A percentile compares a stretch with the other conserved stretches of the same genome.
Conservation (phyloP, 1,140 invertebrate genomes). For the Lethocerus indicus region DNA sequence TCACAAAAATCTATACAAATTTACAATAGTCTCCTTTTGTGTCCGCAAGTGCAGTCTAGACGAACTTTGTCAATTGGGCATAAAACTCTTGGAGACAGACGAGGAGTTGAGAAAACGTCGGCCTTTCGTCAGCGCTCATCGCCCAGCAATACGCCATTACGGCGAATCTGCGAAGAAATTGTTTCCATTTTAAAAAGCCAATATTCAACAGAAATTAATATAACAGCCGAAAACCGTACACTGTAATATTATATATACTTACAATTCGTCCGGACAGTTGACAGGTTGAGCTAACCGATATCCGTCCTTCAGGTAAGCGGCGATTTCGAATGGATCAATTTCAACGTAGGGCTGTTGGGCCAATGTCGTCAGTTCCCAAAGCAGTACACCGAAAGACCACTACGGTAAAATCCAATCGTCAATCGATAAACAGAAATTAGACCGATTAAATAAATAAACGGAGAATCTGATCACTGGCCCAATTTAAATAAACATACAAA, state of each 20-base stretch:
- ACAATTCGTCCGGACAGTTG: slow-evolving; percentile 92
- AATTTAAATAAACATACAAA: neutral
- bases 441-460: neutral
- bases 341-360: slow-evolving; percentile 77
- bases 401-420: slow-evolving; percentile 29
- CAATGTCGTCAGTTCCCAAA: slow-evolving; percentile 88
- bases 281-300: slow-evolving; percentile 78
- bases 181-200: neutral
- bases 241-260: slow-evolving; percentile 28
- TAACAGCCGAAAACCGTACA: neutral
- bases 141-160: slow-evolving; percentile 89
- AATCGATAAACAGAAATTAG: too few species aligned
- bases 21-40: too few species aligned
- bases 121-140: slow-evolving; percentile 53
- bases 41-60: slow-evolving; percentile 33
- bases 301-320: slow-evolving; percentile 68
- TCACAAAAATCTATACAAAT: too few species aligned
- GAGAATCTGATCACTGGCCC: neutral
- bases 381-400: slow-evolving; percentile 87
- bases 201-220: neutral
- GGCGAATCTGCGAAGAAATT: slow-evolving; percentile 45
- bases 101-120: slow-evolving; percentile 67
- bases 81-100: slow-evolving; percentile 79
- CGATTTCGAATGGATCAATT: slow-evolving; percentile 84
- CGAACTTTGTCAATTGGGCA: slow-evolving; percentile 60